Evolutionary conservation across 1,140 invertebrate species (phyloP).

Genomic region (Zaprionus davidi): DNA sequence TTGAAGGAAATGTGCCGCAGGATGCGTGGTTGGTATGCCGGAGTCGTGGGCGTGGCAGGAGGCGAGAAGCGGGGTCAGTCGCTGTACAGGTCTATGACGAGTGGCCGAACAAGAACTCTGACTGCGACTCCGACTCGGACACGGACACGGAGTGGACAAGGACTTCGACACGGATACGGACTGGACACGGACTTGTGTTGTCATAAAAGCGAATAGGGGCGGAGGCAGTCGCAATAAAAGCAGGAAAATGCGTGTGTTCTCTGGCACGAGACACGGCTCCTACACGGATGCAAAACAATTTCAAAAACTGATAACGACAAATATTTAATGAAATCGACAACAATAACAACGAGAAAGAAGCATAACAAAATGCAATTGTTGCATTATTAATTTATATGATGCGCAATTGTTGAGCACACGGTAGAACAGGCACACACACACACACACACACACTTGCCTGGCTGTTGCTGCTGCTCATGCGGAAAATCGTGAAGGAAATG

Average conservation of each 20-base stretch:
- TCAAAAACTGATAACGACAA: slow-evolving; percentile 61
- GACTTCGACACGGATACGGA: background rate
- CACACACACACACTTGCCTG: slow-evolving; percentile 11
- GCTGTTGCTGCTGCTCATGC: slow-evolving; percentile 51
- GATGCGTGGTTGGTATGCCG: slow-evolving; percentile 53
- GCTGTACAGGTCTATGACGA: slow-evolving; percentile 13
- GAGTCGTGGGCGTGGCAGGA: slow-evolving; percentile 25
- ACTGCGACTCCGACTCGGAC: background rate
- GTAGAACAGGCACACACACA: slow-evolving; percentile 12
- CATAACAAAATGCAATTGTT: slow-evolving; percentile 80
- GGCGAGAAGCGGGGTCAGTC: background rate
- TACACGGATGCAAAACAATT: slow-evolving; percentile 44
- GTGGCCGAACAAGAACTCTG: background rate
- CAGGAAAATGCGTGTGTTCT: slow-evolving; percentile 38
- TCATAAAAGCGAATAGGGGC: slow-evolving; percentile 59
- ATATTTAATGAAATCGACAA: slow-evolving; percentile 81
- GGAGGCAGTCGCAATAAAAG: slow-evolving; percentile 45
- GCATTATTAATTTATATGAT: slow-evolving; percentile 83
- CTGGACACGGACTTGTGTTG: slow-evolving; percentile 16
- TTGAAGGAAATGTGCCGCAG: slow-evolving; percentile 41
- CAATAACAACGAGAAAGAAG: slow-evolving; percentile 37
- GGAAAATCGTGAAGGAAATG: slow-evolving; percentile 66
- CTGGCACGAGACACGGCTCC: background rate
- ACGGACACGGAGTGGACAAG: background rate
- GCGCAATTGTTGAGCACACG: slow-evolving; percentile 67